Evolutionary conservation across 2,113 vertebrate genomes (phyloP).

Genomic region (Poecile atricapillus): DNA sequence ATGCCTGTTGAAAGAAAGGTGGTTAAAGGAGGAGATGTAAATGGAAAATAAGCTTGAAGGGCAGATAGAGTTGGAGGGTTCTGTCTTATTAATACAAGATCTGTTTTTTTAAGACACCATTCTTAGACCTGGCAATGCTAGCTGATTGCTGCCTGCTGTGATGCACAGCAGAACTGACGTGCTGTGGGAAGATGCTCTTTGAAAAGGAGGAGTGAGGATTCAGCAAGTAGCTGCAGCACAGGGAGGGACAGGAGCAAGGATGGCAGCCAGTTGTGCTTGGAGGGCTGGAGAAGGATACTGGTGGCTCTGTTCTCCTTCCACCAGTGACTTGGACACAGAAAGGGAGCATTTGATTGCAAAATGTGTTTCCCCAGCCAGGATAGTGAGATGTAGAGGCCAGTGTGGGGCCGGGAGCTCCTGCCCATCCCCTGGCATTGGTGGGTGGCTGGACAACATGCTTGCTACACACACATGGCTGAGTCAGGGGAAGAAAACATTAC

Average conservation of each 20-base stretch:
- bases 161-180: background rate
- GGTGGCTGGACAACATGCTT: background rate
- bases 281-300: background rate
- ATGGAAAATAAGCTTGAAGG: background rate
- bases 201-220: background rate
- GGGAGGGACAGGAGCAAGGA: background rate
- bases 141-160: background rate
- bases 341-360: background rate
- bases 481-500: background rate
- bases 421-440: fast-evolving
- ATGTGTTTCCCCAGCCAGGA: background rate
- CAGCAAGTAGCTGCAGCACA: background rate
- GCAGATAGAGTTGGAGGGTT: background rate
- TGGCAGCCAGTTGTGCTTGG: background rate
- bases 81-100: background rate
- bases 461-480: fast-evolving
- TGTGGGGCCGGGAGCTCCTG: background rate
- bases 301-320: background rate
- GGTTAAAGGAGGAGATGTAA: background rate
- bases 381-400: background rate
- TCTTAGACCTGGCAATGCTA: background rate
- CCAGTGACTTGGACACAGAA: background rate
- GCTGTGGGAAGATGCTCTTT: background rate
- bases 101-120: background rate
- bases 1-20: background rate